Base-by-base conservation (phyloP, 2,113 vertebrate genomes). In the Albula goreensis region DNA sequence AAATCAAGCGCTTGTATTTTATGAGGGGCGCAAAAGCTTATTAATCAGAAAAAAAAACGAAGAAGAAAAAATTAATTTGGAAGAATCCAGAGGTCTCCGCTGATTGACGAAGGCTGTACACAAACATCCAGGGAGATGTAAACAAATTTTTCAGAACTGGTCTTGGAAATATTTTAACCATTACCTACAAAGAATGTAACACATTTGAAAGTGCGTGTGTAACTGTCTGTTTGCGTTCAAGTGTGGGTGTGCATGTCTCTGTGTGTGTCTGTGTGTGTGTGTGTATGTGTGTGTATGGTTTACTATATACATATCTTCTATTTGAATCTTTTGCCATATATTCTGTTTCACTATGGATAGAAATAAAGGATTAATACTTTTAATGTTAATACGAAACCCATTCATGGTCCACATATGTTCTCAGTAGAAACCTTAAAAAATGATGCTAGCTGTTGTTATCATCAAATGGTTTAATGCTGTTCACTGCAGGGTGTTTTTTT, bases 1-100 rank as follows among this genome's bases (percentile, higher is more conserved):
- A 94, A 94, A 94, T 94, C 92, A 93, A 88, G 81, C 82, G 92
- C 91, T 93, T 94, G 93, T 92, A 85, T 93, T 91, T 86, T 87
- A 90, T 5, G 89, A 85, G 89, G 49, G 86, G 85, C 91, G 92
- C 87, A 70, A 87, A 82, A 19, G 82, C 86, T 89, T 89, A 89
- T 87, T 90, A 88, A 91, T 87, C 85, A 51, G 91, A 89, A 89
- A 88, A 89, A 86, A 88, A 78, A 41, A 41, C 31, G 31, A 41
- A 80, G 8, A 74, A 31, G 22, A 74, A 74, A 74, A 74, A 9
- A 31, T 10, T 74, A 31, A 74, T 74, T 31, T 74, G 81, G 50
- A 83, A 88, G 89, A 50, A 88, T 91, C 91, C 78, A 88, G 89
- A 88, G 13, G 57, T 3, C 80, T 87, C 78, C 81, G 90, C 85